phyloP scores from a whole-genome alignment of 1,140 invertebrate species.

The Vollenhovia emeryi region DNA sequence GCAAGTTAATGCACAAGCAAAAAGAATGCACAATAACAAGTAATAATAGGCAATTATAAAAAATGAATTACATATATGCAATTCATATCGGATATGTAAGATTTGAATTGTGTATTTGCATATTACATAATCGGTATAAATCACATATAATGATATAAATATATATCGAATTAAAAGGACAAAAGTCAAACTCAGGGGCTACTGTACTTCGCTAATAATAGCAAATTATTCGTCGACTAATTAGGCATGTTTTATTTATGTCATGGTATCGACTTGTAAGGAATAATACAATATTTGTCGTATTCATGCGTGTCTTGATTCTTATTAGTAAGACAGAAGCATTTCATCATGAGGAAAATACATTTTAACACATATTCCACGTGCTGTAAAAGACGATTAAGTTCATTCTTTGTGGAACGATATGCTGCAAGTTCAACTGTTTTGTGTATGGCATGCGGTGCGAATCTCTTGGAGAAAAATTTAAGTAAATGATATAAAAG shows the following conservation, averaged over 20 bases:
- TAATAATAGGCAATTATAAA: neutral
- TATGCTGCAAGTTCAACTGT: neutral
- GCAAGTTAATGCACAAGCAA: neutral
- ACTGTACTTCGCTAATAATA: neutral
- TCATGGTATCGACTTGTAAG: neutral
- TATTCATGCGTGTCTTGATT: neutral
- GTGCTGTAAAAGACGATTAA: neutral
- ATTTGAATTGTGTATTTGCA: neutral
- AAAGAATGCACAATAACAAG: neutral
- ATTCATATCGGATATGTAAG: neutral
- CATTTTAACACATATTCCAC: neutral
- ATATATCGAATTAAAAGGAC: neutral
- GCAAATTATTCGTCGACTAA: slow-evolving; percentile 7
- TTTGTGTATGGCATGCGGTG: slow-evolving; percentile 12
- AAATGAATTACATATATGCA: neutral
- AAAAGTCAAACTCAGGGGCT: neutral
- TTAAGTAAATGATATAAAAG: slow-evolving; percentile 3
- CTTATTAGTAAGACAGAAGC: neutral
- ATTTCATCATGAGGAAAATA: neutral
- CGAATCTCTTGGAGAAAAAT: neutral
- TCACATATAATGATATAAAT: neutral
- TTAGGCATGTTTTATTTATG: neutral
- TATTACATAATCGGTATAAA: neutral
- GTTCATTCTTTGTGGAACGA: neutral
- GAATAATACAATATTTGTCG: neutral